Evolutionary conservation across 1,140 invertebrate species (phyloP).

Genomic region (Papilio aristodemus): DNA sequence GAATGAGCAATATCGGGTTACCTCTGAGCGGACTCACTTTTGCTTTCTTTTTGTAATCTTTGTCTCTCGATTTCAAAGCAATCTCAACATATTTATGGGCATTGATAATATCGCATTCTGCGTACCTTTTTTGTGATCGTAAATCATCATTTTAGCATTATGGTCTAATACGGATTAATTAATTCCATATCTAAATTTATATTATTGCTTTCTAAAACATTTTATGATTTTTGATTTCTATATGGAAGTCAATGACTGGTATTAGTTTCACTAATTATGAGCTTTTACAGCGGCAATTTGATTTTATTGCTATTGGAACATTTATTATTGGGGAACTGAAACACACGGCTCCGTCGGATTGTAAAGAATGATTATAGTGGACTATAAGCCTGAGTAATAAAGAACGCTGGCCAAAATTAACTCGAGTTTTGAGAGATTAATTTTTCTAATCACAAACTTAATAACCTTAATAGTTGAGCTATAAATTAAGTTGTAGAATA

Average conservation of each 20-base stretch:
- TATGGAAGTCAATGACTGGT: conserved; percentile 65
- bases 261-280: conserved; percentile 77
- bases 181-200: conserved; percentile 53
- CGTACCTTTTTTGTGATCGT: conserved; percentile 47
- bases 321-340: conserved; percentile 60
- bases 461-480: conserved; percentile 29
- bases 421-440: conserved; percentile 19
- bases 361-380: conserved; percentile 66
- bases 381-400: conserved; percentile 64
- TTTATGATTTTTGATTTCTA: conserved; percentile 53
- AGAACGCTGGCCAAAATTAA: conserved; percentile 48
- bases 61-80: conserved; percentile 65
- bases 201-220: conserved; percentile 45
- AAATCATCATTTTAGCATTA: conserved; percentile 49
- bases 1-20: conserved; percentile 76
- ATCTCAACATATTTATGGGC: conserved; percentile 48
- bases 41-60: conserved; percentile 58
- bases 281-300: conserved; percentile 67
- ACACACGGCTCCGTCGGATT: conserved; percentile 45
- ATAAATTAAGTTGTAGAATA: conserved; percentile 36
- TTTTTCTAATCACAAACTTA: conserved; percentile 31
- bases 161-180: conserved; percentile 51
- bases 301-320: conserved; percentile 71
- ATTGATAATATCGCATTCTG: conserved; percentile 50
- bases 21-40: conserved; percentile 61